Percentiles rank a stretch among this genome's conserved stretches.
These are phyloP conservation scores for Acleris holmiana DNA, from an alignment of 2,888 invertebrate genomes.

Conservation along the genomic window DNA sequence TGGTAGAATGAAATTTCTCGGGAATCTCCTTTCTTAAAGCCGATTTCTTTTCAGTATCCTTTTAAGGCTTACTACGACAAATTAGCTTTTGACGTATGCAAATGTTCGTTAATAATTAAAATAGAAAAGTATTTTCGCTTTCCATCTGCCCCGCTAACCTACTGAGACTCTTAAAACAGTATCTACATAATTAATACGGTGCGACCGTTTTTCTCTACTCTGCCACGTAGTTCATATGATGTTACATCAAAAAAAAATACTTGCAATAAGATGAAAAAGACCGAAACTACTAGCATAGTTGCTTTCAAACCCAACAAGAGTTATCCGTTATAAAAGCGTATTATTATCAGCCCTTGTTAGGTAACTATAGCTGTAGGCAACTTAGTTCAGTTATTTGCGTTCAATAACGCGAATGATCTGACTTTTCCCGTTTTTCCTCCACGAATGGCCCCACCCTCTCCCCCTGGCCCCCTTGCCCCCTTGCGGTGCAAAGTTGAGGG, in stretches of 20 bases:
- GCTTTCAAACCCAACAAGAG: not conserved
- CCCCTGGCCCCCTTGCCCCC: constrained; percentile 54
- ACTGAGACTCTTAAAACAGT: too few relatives aligned
- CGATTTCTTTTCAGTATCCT: too few relatives aligned
- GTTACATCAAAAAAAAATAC: not conserved
- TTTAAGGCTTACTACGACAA: too few relatives aligned
- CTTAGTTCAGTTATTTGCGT: constrained; percentile 79
- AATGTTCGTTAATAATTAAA: too few relatives aligned
- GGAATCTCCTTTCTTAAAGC: too few relatives aligned
- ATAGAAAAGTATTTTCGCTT: too few relatives aligned
- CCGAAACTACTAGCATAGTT: not conserved
- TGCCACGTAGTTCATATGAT: too few relatives aligned
- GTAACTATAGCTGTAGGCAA: constrained; percentile 48
- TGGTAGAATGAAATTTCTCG: too few relatives aligned
- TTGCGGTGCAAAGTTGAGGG: constrained; percentile 84
- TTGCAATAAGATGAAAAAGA: not conserved
- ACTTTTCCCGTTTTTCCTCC: constrained; percentile 81
- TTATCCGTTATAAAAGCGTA: constrained; percentile 3
- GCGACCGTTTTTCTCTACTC: too few relatives aligned
- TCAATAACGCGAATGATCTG: constrained; percentile 81
- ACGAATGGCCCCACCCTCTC: constrained; percentile 57
- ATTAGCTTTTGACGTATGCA: too few relatives aligned
- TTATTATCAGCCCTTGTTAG: constrained; percentile 23
- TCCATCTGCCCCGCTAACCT: too few relatives aligned
- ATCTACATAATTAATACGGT: too few relatives aligned